These are phyloP conservation scores for Ephestia elutella DNA, from an alignment of 1,140 invertebrate genomes.

Conservation along the genomic window DNA sequence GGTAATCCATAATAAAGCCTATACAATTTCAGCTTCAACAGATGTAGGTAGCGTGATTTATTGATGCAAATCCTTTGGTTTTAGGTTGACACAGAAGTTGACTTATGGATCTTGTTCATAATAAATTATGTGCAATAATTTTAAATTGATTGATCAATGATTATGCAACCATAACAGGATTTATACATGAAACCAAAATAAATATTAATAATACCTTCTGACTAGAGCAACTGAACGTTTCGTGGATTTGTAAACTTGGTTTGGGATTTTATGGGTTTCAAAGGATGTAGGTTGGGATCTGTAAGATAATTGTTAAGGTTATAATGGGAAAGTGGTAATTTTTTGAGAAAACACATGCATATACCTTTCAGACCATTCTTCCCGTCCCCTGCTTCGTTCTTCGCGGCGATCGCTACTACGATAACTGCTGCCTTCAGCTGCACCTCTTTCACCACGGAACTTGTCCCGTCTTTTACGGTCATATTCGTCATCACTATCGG, in stretches of 20 bases:
- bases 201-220: conserved; percentile 41
- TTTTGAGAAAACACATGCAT: background rate
- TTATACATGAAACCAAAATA: background rate
- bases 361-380: conserved; percentile 84
- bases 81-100: too few relatives aligned
- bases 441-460: conserved; percentile 87
- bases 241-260: conserved; percentile 38
- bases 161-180: background rate
- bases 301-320: conserved; percentile 25
- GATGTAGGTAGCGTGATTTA: too few relatives aligned
- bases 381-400: conserved; percentile 76
- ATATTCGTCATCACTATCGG: conserved; percentile 93
- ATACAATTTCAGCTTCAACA: too few relatives aligned
- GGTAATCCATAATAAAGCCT: too few relatives aligned
- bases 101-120: too few relatives aligned
- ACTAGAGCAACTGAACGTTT: conserved; percentile 45
- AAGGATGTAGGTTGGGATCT: conserved; percentile 53
- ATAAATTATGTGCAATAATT: too few relatives aligned
- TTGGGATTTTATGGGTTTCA: conserved; percentile 44
- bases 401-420: conserved; percentile 83
- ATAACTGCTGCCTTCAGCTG: conserved; percentile 81
- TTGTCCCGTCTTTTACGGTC: conserved; percentile 91
- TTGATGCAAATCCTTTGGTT: too few relatives aligned
- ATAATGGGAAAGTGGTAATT: background rate
- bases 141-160: background rate